Conservation (phyloP, 2,888 invertebrate species). For the Idaea straminata region DNA sequence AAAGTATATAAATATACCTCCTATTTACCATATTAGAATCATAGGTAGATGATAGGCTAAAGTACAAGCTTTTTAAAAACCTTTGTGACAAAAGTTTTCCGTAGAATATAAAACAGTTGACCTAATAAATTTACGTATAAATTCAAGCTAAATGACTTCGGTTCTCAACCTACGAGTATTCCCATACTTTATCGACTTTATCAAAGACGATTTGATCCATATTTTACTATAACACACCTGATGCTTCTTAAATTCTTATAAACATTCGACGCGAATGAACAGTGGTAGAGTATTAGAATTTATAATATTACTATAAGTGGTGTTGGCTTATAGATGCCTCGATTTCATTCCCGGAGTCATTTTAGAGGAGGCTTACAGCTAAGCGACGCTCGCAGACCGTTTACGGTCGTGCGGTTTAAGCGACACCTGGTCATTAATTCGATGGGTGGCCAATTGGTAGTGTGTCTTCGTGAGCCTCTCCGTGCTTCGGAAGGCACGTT, state of each 20-base stretch:
- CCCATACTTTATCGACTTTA: neutral
- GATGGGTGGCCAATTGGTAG: too few species aligned
- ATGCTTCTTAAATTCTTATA: neutral
- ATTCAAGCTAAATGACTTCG: neutral
- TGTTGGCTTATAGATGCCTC: too few species aligned
- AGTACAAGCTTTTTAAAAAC: neutral
- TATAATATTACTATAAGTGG: neutral
- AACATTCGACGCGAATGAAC: neutral
- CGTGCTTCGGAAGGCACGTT: too few species aligned
- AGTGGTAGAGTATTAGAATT: neutral
- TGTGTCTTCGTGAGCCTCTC: too few species aligned
- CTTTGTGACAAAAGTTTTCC: neutral
- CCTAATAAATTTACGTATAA: neutral
- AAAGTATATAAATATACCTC: too few species aligned
- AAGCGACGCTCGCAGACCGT: too few species aligned
- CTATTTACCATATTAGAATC: too few species aligned
- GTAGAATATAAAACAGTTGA: neutral
- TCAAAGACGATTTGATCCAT: constrained; percentile 1
- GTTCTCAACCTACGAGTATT: neutral
- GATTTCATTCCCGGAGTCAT: too few species aligned
- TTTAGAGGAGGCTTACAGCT: too few species aligned
- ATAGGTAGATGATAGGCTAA: too few species aligned
- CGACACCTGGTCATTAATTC: too few species aligned
- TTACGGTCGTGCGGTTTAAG: too few species aligned
- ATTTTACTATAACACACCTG: constrained; percentile 2